A percentile compares a stretch with the other conserved stretches of the same genome.
Conservation (phyloP, 2,113 vertebrate species). For the Agelaius phoeniceus region DNA sequence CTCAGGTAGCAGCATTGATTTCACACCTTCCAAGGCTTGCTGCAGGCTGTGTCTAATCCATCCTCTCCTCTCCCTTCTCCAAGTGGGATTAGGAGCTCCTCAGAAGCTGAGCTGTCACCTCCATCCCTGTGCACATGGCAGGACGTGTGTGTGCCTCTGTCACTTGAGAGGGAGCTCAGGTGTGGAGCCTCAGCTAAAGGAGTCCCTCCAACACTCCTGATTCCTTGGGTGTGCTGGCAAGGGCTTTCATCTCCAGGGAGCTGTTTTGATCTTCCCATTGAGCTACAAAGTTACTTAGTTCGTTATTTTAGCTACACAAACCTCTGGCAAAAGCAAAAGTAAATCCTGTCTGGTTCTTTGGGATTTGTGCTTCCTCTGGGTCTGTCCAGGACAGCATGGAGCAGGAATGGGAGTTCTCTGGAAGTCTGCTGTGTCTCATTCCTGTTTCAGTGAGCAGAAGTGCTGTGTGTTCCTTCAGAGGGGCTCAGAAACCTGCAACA, state of each 20-base stretch:
- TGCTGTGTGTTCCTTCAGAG: neutral
- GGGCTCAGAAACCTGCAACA: neutral
- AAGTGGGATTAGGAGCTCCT: rapidly evolving
- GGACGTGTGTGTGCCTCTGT: rapidly evolving
- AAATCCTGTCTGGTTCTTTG: neutral
- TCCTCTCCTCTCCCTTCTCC: neutral
- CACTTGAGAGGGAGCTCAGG: neutral
- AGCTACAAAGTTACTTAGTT: neutral
- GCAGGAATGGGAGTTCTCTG: neutral
- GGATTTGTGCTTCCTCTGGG: too few species aligned
- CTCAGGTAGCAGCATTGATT: neutral
- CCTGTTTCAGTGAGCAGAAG: neutral
- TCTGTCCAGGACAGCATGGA: neutral
- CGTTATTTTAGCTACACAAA: neutral
- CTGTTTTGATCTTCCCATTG: neutral
- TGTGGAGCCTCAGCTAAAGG: neutral
- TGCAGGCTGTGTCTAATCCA: neutral
- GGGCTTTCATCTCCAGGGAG: neutral
- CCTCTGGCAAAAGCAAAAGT: neutral
- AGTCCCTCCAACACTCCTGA: neutral
- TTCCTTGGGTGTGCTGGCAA: neutral
- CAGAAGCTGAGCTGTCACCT: neutral
- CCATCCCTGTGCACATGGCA: neutral
- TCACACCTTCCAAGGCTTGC: neutral
- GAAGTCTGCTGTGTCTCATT: rapidly evolving